Base-by-base conservation (phyloP, 2,113 vertebrate species). In the Alces alces region DNA sequence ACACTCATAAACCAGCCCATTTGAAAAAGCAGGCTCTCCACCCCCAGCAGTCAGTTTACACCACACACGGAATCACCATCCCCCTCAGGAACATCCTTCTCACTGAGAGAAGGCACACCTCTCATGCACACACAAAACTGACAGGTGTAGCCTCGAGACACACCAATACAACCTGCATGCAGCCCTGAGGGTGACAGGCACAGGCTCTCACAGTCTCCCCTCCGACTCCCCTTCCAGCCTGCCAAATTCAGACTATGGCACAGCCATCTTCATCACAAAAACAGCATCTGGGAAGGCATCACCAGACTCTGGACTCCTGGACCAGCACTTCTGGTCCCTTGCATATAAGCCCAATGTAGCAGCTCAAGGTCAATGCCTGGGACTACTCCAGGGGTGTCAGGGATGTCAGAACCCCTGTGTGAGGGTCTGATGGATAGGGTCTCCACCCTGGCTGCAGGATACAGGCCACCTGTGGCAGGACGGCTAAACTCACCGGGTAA, bases 341-440 rank as follows among this genome's bases (percentile, higher is more conserved):
- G 2, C n/a, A 21, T 39, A 2, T 33, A n/a, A 17, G 43, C 13
- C 55, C 36, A 14, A 11, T 11, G 28, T 8, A 47, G 50, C 1
- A 2, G 50, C 1, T 80, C 70, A 30, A 8, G 15, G 12, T 17
- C 47, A 47, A 25, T 0, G 17, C 47, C 57, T 0, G 0, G 25
- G 55, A 27, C 23, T n/a, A 6, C 55, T 54, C 43, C 28, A 23
- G 30, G 4, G 57, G 30, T 3, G 4, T 39, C 47, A 30, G 64
- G 4, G 57, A 45, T 3, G 4, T 39, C 36, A 30, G 64, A 73
- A 15, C 52, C 64, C 47, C 52, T 2, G 2, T 7, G 30, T 14
- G 27, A 76, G 83, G 54, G 30, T 33, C 13, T 6, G 11, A 55
- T 16, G 64, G 54, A n/a, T 21, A 47, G 66, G 45, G 55, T 9